These are phyloP conservation scores for Acrocera orbiculus DNA, from an alignment of 2,888 invertebrate species.

Conservation along the genomic window DNA sequence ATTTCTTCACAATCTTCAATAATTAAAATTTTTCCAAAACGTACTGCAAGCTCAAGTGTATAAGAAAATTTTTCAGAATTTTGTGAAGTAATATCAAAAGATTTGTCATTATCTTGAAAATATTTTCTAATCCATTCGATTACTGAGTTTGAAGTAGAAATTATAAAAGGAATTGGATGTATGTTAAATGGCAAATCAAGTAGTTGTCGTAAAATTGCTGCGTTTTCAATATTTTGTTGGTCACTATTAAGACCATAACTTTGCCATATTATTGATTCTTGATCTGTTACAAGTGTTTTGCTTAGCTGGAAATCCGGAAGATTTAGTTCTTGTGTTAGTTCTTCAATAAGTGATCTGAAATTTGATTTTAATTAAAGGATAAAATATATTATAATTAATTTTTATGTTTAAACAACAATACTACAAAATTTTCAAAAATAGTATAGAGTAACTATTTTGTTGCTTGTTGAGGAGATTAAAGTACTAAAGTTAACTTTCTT, in stretches of 20 bases:
- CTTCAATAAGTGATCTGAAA: constrained; percentile 13
- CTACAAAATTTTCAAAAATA: no score
- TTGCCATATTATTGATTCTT: constrained; percentile 35
- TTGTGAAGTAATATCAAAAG: constrained; percentile 63
- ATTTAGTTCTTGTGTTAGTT: constrained; percentile 19
- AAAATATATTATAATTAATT: background rate
- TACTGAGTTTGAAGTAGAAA: constrained; percentile 80
- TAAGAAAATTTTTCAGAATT: constrained; percentile 56
- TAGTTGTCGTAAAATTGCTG: constrained; percentile 25
- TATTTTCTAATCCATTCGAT: constrained; percentile 63
- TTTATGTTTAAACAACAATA: no score
- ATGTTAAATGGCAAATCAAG: constrained; percentile 23
- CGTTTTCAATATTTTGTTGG: constrained; percentile 30
- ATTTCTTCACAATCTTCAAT: constrained; percentile 46
- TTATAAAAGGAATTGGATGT: constrained; percentile 49
- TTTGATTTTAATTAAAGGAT: background rate
- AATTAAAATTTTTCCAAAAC: constrained; percentile 81
- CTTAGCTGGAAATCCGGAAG: constrained; percentile 19
- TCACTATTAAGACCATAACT: constrained; percentile 30
- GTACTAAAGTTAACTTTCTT: no score
- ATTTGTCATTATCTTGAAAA: constrained; percentile 36
- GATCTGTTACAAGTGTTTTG: constrained; percentile 23
- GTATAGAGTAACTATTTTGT: no score
- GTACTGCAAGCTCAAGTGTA: constrained; percentile 46
- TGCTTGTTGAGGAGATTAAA: no score